Conservation (phyloP, 2,888 invertebrate species). For the Nebria brevicollis region DNA sequence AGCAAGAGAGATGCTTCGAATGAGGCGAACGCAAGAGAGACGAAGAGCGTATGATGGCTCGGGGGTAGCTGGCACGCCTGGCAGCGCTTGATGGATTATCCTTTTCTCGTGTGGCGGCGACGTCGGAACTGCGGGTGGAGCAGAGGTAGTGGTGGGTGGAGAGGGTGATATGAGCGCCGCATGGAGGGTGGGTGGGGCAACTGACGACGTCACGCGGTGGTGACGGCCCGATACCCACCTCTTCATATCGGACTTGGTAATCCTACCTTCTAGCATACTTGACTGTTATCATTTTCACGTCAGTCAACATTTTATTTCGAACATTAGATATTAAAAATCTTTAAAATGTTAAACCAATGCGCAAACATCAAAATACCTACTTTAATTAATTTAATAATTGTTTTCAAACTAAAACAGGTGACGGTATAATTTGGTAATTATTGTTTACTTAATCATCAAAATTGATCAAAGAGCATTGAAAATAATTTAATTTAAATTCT, state of each 20-base stretch:
- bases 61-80: slow-evolving; percentile 51
- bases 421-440: too few species aligned
- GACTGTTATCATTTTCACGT: neutral
- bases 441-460: too few species aligned
- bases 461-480: slow-evolving; percentile 1
- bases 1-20: slow-evolving; percentile 45
- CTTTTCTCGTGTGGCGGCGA: slow-evolving; percentile 54
- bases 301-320: too few species aligned
- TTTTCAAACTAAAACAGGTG: too few species aligned
- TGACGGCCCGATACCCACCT: slow-evolving; percentile 39
- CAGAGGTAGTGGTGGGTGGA: slow-evolving; percentile 24
- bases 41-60: neutral
- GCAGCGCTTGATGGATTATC: slow-evolving; percentile 64
- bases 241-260: slow-evolving; percentile 20
- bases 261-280: neutral
- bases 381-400: too few species aligned
- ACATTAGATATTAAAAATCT: too few species aligned
- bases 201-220: slow-evolving; percentile 41
- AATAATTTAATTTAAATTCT: neutral
- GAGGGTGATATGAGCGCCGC: slow-evolving; percentile 7
- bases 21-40: slow-evolving; percentile 20
- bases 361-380: too few species aligned
- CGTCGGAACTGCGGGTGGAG: slow-evolving; percentile 59
- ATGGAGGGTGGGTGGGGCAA: slow-evolving; percentile 29
- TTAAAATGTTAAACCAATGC: too few species aligned